Conservation (phyloP, 2,797 vertebrate species). For the Oceanodroma leucorhoa region DNA sequence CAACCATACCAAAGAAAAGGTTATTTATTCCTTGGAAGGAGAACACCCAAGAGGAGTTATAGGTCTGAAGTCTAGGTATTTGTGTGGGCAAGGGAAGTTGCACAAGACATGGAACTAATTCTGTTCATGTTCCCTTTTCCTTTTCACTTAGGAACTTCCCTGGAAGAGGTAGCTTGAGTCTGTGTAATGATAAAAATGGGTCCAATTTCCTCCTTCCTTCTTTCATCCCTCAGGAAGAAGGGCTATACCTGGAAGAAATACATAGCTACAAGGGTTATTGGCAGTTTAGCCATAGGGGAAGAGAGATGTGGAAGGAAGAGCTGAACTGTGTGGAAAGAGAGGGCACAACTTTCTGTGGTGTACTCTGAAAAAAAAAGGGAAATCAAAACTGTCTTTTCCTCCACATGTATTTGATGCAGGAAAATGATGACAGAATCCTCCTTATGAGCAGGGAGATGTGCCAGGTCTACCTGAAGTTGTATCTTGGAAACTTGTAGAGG, state of each 20-base stretch:
- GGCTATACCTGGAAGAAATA: background rate
- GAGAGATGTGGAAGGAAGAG: background rate
- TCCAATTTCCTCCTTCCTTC: background rate
- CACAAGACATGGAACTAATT: background rate
- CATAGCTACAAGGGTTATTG: background rate
- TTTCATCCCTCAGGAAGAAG: background rate
- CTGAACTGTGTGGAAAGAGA: background rate
- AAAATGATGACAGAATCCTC: background rate
- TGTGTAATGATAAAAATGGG: background rate
- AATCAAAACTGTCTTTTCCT: background rate
- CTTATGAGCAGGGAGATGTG: background rate
- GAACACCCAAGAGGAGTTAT: background rate
- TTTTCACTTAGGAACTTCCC: background rate
- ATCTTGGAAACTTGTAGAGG: background rate
- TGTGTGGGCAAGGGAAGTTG: background rate
- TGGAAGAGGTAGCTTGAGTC: background rate
- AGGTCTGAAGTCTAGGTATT: background rate
- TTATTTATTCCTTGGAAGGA: background rate
- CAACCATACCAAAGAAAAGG: background rate
- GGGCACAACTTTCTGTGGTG: background rate
- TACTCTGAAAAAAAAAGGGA: background rate
- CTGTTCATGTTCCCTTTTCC: accelerated
- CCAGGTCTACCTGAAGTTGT: background rate
- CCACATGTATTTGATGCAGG: accelerated
- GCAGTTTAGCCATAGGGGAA: background rate